Percentiles rank a stretch among this genome's conserved stretches.
Conservation (phyloP, 2,888 invertebrate genomes). For the Anodontia alba region DNA sequence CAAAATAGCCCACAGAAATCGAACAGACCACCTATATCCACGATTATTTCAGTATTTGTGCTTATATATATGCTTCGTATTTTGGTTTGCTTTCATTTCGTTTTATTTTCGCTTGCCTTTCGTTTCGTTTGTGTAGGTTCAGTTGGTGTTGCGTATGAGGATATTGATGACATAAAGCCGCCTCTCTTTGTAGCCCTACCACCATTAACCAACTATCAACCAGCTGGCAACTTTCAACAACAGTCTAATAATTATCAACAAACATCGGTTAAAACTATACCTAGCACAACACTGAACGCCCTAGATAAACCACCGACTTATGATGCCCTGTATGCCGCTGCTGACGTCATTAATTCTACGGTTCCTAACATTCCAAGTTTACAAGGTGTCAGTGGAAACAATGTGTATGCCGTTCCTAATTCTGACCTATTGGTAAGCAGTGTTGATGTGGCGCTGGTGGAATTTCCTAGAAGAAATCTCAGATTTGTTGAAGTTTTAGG, state of each 20-base stretch:
- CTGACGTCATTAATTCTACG: slow-evolving; percentile 79
- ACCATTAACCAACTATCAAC: slow-evolving; percentile 62
- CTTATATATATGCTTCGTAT: neutral
- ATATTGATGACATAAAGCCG: slow-evolving; percentile 82
- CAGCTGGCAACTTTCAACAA: slow-evolving; percentile 31
- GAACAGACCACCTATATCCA: too few relatives aligned
- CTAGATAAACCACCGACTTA: slow-evolving; percentile 79
- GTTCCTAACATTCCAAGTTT: slow-evolving; percentile 80
- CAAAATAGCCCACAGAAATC: too few relatives aligned
- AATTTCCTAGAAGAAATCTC: slow-evolving; percentile 93
- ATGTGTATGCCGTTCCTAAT: slow-evolving; percentile 86
- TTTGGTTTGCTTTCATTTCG: slow-evolving; percentile 48
- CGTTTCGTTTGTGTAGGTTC: slow-evolving; percentile 59
- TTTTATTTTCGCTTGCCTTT: slow-evolving; percentile 47
- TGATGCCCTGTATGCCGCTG: slow-evolving; percentile 80
- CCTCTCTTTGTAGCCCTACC: slow-evolving; percentile 79
- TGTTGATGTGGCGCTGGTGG: slow-evolving; percentile 88
- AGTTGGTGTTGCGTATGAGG: slow-evolving; percentile 82
- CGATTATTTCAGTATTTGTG: neutral
- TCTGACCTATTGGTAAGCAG: slow-evolving; percentile 83
- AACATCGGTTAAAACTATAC: slow-evolving; percentile 59
- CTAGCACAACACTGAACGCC: slow-evolving; percentile 57
- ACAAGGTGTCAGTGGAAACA: slow-evolving; percentile 85
- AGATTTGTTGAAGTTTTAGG: slow-evolving; percentile 94
- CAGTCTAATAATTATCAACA: slow-evolving; percentile 44